Conservation (phyloP, 2,797 vertebrate genomes). For the Enteromius radiatus region DNA sequence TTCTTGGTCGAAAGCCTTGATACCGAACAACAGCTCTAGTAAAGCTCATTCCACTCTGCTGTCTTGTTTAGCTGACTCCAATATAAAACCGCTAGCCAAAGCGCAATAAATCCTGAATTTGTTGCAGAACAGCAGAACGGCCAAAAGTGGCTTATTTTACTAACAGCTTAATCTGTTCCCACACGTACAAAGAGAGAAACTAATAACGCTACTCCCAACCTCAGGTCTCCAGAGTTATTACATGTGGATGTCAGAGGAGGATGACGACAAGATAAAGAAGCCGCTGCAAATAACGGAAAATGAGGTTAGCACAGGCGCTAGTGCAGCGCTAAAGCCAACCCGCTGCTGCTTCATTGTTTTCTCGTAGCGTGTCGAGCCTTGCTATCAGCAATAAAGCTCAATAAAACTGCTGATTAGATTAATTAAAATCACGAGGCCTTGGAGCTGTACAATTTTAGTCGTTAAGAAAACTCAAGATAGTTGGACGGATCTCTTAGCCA, state of each 20-base stretch:
- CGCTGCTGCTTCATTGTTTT: conserved; percentile 2
- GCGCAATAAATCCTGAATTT: conserved; percentile 60
- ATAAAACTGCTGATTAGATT: conserved; percentile 52
- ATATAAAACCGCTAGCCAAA: conserved; percentile 46
- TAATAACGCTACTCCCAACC: conserved; percentile 57
- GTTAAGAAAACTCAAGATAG: conserved; percentile 46
- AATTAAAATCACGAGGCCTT: conserved; percentile 59
- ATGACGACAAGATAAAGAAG: conserved; percentile 50
- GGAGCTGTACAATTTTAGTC: conserved; percentile 47
- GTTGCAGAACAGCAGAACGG: conserved; percentile 44
- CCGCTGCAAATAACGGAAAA: conserved; percentile 50
- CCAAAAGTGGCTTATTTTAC: conserved; percentile 56
- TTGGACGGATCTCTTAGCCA: conserved; percentile 46
- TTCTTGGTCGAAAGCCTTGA: conserved; percentile 20
- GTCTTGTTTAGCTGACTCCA: conserved; percentile 37
- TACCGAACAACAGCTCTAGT: conserved; percentile 23
- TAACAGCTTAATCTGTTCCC: conserved; percentile 56
- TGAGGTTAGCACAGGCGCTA: conserved; percentile 44
- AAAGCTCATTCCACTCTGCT: conserved; percentile 29
- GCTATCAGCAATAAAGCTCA: conserved; percentile 54
- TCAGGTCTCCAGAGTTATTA: conserved; percentile 59
- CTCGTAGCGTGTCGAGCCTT: not conserved
- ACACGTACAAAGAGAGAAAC: conserved; percentile 52
- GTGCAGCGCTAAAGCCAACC: conserved; percentile 39
- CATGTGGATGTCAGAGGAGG: conserved; percentile 47